These are phyloP conservation scores for Erebia ligea DNA, from an alignment of 2,888 invertebrate species.

Conservation along the genomic window DNA sequence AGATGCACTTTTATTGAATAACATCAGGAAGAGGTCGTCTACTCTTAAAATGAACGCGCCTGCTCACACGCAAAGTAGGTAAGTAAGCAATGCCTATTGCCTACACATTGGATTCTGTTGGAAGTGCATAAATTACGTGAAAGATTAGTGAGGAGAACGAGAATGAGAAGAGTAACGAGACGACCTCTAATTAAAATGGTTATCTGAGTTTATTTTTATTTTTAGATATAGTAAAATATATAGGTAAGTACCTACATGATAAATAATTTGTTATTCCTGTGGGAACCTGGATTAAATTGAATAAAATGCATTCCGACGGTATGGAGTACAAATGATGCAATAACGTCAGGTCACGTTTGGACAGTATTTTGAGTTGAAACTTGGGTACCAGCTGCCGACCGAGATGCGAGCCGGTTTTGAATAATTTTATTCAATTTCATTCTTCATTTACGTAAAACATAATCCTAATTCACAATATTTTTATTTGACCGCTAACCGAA, in stretches of 20 bases:
- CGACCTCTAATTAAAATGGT: no score
- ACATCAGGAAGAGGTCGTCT: no score
- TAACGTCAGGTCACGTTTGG: conserved; percentile 63
- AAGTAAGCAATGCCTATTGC: no score
- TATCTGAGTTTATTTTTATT: background rate
- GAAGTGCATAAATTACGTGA: no score
- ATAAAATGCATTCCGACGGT: conserved; percentile 39
- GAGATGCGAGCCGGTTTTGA: conserved; percentile 45
- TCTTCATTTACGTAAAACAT: conserved; percentile 16
- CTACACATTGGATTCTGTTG: no score
- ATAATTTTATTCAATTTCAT: conserved; percentile 41
- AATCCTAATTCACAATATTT: conserved; percentile 3
- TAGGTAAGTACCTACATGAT: background rate
- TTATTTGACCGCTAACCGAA: background rate
- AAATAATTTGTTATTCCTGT: conserved; percentile 6
- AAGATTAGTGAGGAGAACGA: no score
- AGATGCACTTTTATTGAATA: no score
- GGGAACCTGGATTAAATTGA: conserved; percentile 26
- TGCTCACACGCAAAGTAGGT: no score
- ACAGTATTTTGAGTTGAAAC: conserved; percentile 56
- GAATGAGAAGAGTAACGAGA: no score
- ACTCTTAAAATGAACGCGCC: no score
- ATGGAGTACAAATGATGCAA: conserved; percentile 45
- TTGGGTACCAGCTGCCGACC: conserved; percentile 47
- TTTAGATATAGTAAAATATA: background rate